Conservation (phyloP, 1,140 invertebrate species). For the Bombus haemorrhoidalis region DNA sequence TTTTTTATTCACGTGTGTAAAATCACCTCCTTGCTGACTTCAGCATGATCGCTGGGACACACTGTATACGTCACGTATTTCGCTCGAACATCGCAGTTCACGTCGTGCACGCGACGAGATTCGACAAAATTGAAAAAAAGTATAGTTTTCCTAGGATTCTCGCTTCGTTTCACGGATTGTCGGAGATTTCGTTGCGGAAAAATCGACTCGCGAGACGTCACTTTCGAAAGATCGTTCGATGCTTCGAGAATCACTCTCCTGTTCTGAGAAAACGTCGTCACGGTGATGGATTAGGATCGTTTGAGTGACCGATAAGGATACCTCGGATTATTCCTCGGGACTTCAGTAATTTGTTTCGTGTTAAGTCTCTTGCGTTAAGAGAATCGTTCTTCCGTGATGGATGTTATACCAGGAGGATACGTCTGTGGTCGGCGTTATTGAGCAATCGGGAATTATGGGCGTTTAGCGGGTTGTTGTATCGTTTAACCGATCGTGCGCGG, state of each 20-base stretch:
- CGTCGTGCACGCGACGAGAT: no score
- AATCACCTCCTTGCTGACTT: no score
- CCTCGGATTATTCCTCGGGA: neutral
- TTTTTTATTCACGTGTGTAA: no score
- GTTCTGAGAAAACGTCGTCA: neutral
- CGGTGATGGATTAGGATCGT: neutral
- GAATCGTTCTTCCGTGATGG: conserved; percentile 3
- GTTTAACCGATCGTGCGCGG: neutral
- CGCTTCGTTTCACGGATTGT: no score
- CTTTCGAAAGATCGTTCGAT: neutral
- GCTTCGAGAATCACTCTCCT: neutral
- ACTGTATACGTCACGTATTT: no score
- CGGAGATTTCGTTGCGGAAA: no score
- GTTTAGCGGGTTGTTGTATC: conserved; percentile 8
- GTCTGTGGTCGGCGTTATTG: neutral
- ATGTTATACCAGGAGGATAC: neutral
- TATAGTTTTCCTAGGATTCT: no score
- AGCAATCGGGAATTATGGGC: conserved; percentile 1
- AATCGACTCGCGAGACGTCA: no score
- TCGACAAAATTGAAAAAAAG: no score
- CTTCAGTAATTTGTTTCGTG: conserved; percentile 2
- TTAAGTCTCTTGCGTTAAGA: no score
- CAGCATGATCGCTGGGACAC: no score
- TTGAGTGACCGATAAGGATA: neutral
- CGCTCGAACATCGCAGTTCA: no score